These are phyloP conservation scores for Pelobates fuscus DNA, from an alignment of 2,113 vertebrate genomes.

Conservation along the genomic window DNA sequence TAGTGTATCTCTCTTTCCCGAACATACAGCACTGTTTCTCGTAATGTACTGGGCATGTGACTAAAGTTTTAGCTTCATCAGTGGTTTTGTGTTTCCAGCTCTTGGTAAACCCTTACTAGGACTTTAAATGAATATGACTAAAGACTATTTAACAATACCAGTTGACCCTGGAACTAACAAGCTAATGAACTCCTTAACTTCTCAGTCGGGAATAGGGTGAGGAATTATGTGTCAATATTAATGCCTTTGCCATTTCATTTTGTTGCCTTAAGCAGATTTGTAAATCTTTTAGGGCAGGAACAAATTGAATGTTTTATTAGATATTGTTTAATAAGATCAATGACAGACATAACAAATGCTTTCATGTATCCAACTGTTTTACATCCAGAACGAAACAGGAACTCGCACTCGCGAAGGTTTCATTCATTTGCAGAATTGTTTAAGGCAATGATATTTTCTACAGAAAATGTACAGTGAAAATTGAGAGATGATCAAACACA, in stretches of 20 bases:
- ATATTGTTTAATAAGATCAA: slow-evolving; percentile 26
- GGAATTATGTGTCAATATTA: slow-evolving; percentile 5
- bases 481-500: slow-evolving; percentile 27
- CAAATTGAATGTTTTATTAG: slow-evolving; percentile 24
- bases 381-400: not conserved
- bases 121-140: not conserved
- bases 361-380: not conserved
- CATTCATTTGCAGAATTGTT: not conserved
- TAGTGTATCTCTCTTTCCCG: too few relatives aligned
- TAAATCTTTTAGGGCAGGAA: slow-evolving; percentile 30
- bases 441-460: not conserved
- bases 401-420: not conserved
- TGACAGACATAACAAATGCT: slow-evolving; percentile 3
- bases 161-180: not conserved
- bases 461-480: slow-evolving; percentile 14
- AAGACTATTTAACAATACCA: not conserved
- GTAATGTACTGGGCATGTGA: too few relatives aligned
- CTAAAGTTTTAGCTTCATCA: too few relatives aligned
- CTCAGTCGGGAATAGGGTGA: slow-evolving; percentile 4
- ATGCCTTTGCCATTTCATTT: slow-evolving; percentile 12
- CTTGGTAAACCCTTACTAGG: too few relatives aligned
- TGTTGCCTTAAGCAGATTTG: slow-evolving; percentile 23
- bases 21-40: too few relatives aligned
- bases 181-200: not conserved
- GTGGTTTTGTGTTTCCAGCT: too few relatives aligned